Conservation (phyloP, 2,797 vertebrate species). For the Galago senegalensis region DNA sequence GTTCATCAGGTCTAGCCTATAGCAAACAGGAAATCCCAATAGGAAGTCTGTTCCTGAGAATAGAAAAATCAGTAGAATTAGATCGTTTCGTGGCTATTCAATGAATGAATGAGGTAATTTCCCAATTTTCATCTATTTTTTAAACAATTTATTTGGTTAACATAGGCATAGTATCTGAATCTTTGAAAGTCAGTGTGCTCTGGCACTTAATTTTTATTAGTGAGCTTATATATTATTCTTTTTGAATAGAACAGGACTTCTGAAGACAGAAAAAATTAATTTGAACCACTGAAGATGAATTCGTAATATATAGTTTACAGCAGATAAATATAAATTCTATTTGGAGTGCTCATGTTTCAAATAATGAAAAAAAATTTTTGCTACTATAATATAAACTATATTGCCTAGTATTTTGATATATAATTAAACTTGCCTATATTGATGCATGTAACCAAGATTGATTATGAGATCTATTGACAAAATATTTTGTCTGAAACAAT, state of each 20-base stretch:
- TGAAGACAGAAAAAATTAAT: constrained; percentile 10
- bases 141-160: constrained; percentile 70
- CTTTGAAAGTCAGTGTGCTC: background rate
- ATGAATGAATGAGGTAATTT: constrained; percentile 54
- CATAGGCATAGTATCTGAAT: background rate
- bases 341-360: background rate
- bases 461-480: background rate
- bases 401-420: background rate
- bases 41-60: constrained; percentile 74
- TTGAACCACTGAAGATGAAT: background rate
- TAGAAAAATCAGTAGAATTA: constrained; percentile 80
- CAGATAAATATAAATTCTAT: background rate
- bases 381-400: background rate
- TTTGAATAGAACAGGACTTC: background rate
- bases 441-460: background rate
- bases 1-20: constrained; percentile 68
- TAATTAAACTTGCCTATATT: background rate
- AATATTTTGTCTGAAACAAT: background rate
- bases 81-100: constrained; percentile 63
- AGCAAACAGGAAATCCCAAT: constrained; percentile 73
- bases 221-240: background rate
- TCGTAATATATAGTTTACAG: background rate
- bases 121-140: constrained; percentile 65
- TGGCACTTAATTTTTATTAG: background rate
- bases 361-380: background rate